Conservation (phyloP, 2,113 vertebrate species). For the Saccopteryx bilineata region DNA sequence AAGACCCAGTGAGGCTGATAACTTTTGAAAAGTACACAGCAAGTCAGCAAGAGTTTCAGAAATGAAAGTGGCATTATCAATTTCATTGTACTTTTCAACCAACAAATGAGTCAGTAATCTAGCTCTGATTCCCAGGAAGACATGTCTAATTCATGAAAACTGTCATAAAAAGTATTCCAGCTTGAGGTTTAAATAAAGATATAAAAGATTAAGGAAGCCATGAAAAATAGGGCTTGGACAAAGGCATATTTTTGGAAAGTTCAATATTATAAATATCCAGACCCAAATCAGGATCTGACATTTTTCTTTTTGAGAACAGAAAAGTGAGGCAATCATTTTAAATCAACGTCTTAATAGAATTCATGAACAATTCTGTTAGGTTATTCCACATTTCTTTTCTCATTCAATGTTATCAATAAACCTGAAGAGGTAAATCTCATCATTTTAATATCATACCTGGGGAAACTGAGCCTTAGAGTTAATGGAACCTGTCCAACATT, state of each 20-base stretch:
- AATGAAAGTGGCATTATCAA: background rate
- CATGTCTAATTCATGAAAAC: conserved; percentile 57
- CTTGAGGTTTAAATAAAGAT: conserved; percentile 50
- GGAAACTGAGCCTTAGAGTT: background rate
- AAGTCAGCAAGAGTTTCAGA: conserved; percentile 19
- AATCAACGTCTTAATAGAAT: background rate
- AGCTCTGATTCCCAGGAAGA: background rate
- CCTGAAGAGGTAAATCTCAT: background rate
- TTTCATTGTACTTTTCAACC: background rate
- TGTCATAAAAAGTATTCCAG: background rate
- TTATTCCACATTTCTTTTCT: background rate
- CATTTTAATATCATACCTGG: background rate
- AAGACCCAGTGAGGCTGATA: background rate
- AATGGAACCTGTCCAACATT: background rate
- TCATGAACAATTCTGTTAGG: background rate
- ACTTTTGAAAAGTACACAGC: background rate
- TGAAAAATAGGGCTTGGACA: conserved; percentile 4
- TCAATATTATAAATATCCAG: conserved; percentile 23
- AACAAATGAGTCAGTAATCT: background rate
- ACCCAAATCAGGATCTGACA: background rate
- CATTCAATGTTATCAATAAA: background rate
- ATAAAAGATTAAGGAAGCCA: conserved; percentile 41
- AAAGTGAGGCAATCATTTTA: conserved; percentile 11
- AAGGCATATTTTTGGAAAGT: conserved; percentile 63
- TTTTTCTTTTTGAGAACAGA: background rate